Conservation (phyloP, 2,113 vertebrate genomes). For the Porphyrio hochstetteri region DNA sequence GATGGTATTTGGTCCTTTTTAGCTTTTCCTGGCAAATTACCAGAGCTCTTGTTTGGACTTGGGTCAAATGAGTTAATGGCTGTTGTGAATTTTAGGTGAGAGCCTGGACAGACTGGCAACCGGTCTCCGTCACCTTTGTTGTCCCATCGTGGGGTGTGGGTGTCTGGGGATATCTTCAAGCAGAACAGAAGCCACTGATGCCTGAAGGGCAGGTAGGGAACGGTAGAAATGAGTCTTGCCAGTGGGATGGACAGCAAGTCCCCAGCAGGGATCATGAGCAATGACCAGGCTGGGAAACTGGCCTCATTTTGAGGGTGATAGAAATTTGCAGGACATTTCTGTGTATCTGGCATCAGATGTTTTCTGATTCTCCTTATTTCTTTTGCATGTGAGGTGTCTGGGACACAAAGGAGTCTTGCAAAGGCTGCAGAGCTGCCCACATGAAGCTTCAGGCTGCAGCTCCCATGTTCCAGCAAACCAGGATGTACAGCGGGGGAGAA, state of each 20-base stretch:
- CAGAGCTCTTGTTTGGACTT: not conserved
- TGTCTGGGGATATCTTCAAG: not conserved
- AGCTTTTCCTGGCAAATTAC: not conserved
- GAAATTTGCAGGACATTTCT: not conserved
- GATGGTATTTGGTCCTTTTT: not conserved
- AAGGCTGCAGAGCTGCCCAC: not conserved
- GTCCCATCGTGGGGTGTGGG: rapidly evolving
- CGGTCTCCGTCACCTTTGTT: not conserved
- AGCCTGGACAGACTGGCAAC: not conserved
- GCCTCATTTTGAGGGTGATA: not conserved
- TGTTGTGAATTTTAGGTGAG: not conserved
- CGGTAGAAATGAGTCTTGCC: not conserved
- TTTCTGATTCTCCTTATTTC: not conserved
- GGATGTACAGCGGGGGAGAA: not conserved
- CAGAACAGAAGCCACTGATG: not conserved
- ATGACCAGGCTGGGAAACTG: not conserved
- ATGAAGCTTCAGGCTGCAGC: not conserved
- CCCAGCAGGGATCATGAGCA: not conserved
- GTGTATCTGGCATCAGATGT: not conserved
- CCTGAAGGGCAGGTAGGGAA: not conserved
- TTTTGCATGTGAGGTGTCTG: not conserved
- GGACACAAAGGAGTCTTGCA: not conserved
- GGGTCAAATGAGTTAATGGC: rapidly evolving
- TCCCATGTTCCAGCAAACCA: not conserved
- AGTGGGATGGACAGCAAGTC: not conserved